These are phyloP conservation scores for Octodonta nipae DNA, from an alignment of 2,888 invertebrate species.

Conservation along the genomic window DNA sequence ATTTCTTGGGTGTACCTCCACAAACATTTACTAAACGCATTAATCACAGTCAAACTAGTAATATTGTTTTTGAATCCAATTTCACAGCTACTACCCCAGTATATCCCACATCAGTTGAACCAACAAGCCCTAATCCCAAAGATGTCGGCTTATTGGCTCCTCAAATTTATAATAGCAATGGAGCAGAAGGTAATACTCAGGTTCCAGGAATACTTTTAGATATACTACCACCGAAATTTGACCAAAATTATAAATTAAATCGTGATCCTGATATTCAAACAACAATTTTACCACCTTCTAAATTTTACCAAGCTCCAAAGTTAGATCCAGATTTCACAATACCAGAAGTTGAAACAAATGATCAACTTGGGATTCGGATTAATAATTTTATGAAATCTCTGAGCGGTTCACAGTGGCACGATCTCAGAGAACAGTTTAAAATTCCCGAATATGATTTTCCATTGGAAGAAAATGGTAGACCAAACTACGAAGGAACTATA, in stretches of 20 bases:
- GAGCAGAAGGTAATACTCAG: not conserved
- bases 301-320: constrained; percentile 20
- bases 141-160: not conserved
- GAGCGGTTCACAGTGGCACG: constrained; percentile 25
- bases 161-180: not conserved
- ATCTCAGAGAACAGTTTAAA: constrained; percentile 28
- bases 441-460: constrained; percentile 37
- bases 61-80: constrained; percentile 18
- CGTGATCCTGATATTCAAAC: constrained; percentile 1
- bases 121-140: constrained; percentile 18
- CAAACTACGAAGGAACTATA: constrained; percentile 30
- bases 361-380: constrained; percentile 12
- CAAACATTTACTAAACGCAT: constrained; percentile 5
- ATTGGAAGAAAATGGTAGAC: constrained; percentile 28
- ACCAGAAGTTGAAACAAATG: constrained; percentile 9
- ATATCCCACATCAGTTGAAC: constrained; percentile 20
- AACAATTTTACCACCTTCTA: constrained; percentile 14
- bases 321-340: constrained; percentile 16
- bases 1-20: constrained; percentile 20
- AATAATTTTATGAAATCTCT: constrained; percentile 19
- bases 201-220: not conserved
- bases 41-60: not conserved
- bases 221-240: constrained; percentile 1
- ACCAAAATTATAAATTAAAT: not conserved
- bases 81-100: constrained; percentile 22